Base-by-base conservation (phyloP, 2,888 invertebrate genomes). In the Trachelus iudaicus region DNA sequence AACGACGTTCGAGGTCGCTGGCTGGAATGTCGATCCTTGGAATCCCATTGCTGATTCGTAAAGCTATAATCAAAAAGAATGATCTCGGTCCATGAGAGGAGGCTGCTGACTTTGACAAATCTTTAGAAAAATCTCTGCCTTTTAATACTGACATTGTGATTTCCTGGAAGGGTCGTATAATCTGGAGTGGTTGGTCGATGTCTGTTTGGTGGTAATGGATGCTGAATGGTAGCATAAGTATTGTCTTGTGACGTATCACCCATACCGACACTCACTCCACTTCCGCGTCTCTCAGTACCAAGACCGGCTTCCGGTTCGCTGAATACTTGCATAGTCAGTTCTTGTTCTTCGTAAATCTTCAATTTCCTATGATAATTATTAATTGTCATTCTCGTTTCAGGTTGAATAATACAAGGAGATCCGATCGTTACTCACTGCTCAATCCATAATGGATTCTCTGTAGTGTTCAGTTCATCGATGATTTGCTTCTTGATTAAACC, bases 291-390 rank as follows among this genome's bases (percentile, higher is more conserved):
- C 88, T 89, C 93, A 85, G 93, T 89, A 89, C 89, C 92, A 92
- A 93, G 85, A 92, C 94, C 89, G 92, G 93, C 86, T 90, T 96
- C 96, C 15, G 95, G 94, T 88, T 96, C 96, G 83, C 95, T 95
- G 88, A 97, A 97, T 33, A 98, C 97, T 91, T 97, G 97, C 98
- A 98, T 98, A 40, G 97, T 97, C 78, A 98, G 93, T 92, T 98
- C 97, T 92, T 98, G 97, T 86, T 98, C 97, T 91, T 98, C 97
- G 85, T 98, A 98, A 0, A 97, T 94, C 89, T 97, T 95, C 35
- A 97, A 92, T 92, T 97, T 97, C 87, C 95, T 96, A 83, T 34
- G 78, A 77, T 79, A 76, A 75, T 73, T 73, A 34, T 73, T 33
- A 15, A 35, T 56, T 75, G 4, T 3, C 4, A 31, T 31, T 71